phyloP scores from a whole-genome alignment of 2,888 invertebrate genomes.

The Calephelis perditalis region DNA sequence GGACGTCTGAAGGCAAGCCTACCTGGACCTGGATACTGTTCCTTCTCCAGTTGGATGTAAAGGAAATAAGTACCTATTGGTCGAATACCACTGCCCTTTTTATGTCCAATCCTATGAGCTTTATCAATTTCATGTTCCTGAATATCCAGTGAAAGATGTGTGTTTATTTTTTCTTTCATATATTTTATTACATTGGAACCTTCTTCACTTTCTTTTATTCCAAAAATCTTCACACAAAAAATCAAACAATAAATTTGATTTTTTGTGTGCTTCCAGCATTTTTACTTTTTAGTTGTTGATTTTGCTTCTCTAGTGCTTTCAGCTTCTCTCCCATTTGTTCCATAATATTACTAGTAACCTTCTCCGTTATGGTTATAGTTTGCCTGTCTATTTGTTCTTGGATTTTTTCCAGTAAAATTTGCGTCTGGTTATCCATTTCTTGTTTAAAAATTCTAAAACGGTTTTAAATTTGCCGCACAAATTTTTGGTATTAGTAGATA shows the following conservation, averaged over 20 bases:
- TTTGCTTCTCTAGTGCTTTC: constrained; percentile 19
- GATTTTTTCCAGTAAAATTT: constrained; percentile 22
- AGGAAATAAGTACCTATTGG: constrained; percentile 26
- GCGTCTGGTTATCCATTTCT: constrained; percentile 14
- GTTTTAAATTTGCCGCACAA: neutral
- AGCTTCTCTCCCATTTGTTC: constrained; percentile 19
- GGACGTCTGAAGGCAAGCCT: no score
- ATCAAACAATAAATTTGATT: constrained; percentile 18
- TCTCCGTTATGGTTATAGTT: constrained; percentile 18
- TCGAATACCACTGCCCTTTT: constrained; percentile 17
- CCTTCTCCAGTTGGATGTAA: constrained; percentile 22
- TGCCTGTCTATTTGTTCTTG: constrained; percentile 24
- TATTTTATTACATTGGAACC: constrained; percentile 19
- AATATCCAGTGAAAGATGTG: constrained; percentile 19
- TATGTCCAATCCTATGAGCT: constrained; percentile 22
- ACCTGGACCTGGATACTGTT: constrained; percentile 13
- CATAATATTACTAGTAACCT: constrained; percentile 19
- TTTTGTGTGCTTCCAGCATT: constrained; percentile 17
- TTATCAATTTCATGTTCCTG: constrained; percentile 25
- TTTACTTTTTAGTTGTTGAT: constrained; percentile 18
- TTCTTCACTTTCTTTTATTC: constrained; percentile 20
- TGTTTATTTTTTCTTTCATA: constrained; percentile 23
- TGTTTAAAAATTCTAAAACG: neutral
- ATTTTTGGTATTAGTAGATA: neutral
- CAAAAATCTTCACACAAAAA: no score